Base-by-base conservation (phyloP, 2,888 invertebrate genomes). In the Dusona sp. region DNA sequence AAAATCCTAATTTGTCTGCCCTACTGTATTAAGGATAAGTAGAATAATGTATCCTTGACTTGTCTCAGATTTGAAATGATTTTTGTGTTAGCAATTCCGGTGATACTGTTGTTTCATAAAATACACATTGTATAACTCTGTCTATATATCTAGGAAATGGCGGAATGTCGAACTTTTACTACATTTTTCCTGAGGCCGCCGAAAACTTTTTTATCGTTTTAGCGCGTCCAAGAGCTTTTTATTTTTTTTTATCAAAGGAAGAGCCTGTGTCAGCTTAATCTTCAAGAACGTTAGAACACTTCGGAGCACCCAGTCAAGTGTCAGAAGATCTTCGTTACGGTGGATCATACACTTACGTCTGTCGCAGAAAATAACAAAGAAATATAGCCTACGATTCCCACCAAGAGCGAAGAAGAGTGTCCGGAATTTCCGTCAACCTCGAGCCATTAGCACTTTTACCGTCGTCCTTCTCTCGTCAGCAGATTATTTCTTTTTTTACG, bases 131-230 rank as follows among this genome's bases (percentile, higher is more conserved):
- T 16, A 48, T 51, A 6, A 2, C 16, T 16, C 1, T 2, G 29
- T 68, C 54, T n/a, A 13, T 54, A 48, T 67, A 67, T 70, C 22
- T 68, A 67, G 22, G 29, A 29, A 45, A 45, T 36, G 36, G n/a
- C 8, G 33, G 2, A 25, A 54, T 67, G 42, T 36, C 57, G 36
- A 84, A 72, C 16, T 70, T 79, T 64, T 13, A 45, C 19, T 25
- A 16, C 13, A 51, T 54, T 85, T 80, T 79, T 36, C 51, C 80
- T 74, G 83, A 85, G 78, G 74, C 61, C 22, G 77, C n/a, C 36
- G 16, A 38, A 73, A n/a, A 11, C 51, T 75, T 29, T 54, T 81
- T 54, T 29, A 54, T 57, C 54, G 29, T 51, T 45, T 48, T 68
- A 48, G 65, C 57, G 13, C n/a, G 36, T 19, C 57, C 29, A 42